phyloP scores from a whole-genome alignment of 1,140 invertebrate genomes.

The Trichonephila clavipes region DNA sequence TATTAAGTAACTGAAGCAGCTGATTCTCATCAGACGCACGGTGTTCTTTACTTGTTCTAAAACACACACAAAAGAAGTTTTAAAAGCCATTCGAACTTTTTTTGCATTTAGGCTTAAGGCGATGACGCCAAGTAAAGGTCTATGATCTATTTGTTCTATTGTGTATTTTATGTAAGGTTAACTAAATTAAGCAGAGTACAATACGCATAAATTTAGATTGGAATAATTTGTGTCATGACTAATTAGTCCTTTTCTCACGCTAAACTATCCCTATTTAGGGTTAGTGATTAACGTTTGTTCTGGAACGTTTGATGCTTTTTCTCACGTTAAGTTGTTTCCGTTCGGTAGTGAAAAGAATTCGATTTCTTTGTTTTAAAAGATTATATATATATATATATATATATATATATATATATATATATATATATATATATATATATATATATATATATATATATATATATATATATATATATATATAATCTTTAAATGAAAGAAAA shows the following conservation, averaged over 20 bases:
- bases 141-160: constrained; percentile 8
- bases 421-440: too few relatives aligned
- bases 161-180: not conserved
- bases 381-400: too few relatives aligned
- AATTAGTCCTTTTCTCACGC: not conserved
- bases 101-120: not conserved
- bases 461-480: too few relatives aligned
- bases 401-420: too few relatives aligned
- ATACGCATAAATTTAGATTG: not conserved
- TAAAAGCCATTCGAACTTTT: not conserved
- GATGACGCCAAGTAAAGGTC: not conserved
- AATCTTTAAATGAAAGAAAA: too few relatives aligned
- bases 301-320: not conserved
- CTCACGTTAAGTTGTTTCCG: not conserved
- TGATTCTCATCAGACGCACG: not conserved
- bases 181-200: not conserved
- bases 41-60: not conserved
- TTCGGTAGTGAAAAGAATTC: not conserved
- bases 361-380: too few relatives aligned
- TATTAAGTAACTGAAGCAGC: not conserved
- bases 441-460: too few relatives aligned
- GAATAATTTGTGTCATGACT: not conserved
- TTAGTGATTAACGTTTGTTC: not conserved
- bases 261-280: not conserved
- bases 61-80: not conserved